Evolutionary conservation across 2,797 vertebrate genomes (phyloP), one percentile per base, ranked within the genome.

Genomic region (Macrochelys suwanniensis): DNA sequence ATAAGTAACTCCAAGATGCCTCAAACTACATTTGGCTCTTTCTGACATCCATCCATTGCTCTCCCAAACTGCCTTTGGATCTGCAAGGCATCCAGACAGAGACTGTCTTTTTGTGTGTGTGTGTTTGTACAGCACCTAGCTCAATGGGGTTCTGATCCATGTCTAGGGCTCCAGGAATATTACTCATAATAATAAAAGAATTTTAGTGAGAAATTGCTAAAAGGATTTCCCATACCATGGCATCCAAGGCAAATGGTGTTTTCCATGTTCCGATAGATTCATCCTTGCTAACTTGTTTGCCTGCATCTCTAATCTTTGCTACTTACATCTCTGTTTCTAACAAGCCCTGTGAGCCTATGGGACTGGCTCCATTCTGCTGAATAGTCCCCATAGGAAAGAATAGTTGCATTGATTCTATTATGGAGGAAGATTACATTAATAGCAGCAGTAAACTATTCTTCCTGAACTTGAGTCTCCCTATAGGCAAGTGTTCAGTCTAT

Each of bases 331-430:
- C 49, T 16, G 47, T n/a, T 74, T 47, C 57, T 45, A 56, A 31
- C 57, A 59, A 59, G 57, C 15, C 57, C 28, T 59, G 57, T 59
- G 12, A 59, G 57, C 26, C 57, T 59, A n/a, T 0, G 9, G 15
- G 15, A 86, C 42, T 28, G 37, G 51, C 4, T 0, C 0, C 26
- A 10, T 49, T 49, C 45, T 45, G 1, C 31, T 25, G 25, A 51
- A 45, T 45, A 74, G 21, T 28, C 12, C 59, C 23, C 13, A 28
- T 5, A 2, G 68, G 28, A 51, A 80, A 13, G n/a, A 68, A 37
- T 79, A 80, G 31, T 45, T 68, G 47, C 45, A 57, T 8, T 16
- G 12, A 13, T 6, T n/a, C 2, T 11, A 42, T 0, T n/a, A 2
- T 3, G 10, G 10, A 65, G 4, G 2, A 7, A 54, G 9, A 54